Evolutionary conservation across 1,140 invertebrate genomes (phyloP).

Genomic region (Meloidogyne floridensis): DNA sequence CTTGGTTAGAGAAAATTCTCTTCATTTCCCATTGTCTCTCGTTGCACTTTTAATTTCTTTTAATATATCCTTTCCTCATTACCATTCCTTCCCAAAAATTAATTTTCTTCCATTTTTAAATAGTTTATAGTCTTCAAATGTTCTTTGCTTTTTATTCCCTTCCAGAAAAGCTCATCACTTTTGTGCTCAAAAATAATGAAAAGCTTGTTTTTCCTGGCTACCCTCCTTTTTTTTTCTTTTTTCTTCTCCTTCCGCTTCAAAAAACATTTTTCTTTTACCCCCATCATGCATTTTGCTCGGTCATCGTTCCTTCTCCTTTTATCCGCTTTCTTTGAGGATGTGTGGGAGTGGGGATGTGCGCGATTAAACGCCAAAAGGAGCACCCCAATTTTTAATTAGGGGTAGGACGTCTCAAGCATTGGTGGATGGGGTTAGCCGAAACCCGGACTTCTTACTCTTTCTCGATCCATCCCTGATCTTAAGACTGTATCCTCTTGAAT

Average conservation of each 20-base stretch:
- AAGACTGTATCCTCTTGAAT: no score
- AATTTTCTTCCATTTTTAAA: constrained; percentile 1
- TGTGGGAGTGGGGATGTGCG: neutral
- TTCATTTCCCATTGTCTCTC: neutral
- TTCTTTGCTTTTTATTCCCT: neutral
- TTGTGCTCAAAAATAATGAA: constrained; percentile 10
- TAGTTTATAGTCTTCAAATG: neutral
- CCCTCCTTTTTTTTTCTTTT: neutral
- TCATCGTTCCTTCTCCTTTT: neutral
- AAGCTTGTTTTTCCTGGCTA: neutral
- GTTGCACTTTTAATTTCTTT: neutral
- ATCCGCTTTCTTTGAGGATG: neutral
- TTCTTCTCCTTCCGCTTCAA: neutral
- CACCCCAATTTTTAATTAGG: no score
- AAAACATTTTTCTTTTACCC: neutral
- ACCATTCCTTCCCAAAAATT: neutral
- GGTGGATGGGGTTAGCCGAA: no score
- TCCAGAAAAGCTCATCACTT: neutral
- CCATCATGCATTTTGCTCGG: neutral
- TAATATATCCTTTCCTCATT: neutral
- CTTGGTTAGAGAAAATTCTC: neutral
- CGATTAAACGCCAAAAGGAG: neutral
- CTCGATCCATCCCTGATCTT: no score
- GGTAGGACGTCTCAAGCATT: no score
- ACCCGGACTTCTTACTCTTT: no score